Evolutionary conservation across 2,797 vertebrate genomes (phyloP), one percentile per base, ranked within the genome.

Genomic region (Anisognathus igniventris): DNA sequence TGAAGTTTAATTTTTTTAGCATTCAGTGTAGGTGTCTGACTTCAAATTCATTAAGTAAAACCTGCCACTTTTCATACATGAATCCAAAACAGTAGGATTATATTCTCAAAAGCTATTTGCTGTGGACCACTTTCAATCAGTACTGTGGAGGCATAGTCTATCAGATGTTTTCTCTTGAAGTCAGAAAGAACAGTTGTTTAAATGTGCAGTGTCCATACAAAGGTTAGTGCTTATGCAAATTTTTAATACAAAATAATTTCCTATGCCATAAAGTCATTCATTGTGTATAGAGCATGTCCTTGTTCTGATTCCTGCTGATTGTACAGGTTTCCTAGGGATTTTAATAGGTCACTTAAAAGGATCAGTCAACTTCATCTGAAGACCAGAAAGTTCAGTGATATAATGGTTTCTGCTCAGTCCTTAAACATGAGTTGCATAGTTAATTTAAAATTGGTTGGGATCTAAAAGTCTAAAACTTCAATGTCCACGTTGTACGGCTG

Each of bases 61-160:
- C 37, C 57, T 94, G 53, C 14, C 73, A 76, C n/a, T 97, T 95
- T 93, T 95, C 65, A 82, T 71, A 50, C 27, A 62, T 73, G 84
- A 67, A 92, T 96, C 74, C 95, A 97, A 96, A 95, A 60, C 89
- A 93, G 86, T 75, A 93, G 78, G 81, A 92, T 76, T 56, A 68
- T 93, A 74, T 96, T 96, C 97, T 97, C 70, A 86, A 90, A 95
- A 93, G 82, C 85, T 96, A 70, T 93, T 74, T 86, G 74, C 68
- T 91, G 62, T 84, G 92, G 83, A 93, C 68, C 66, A 88, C 45
- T 93, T 96, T 93, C 91, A 92, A 25, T 86, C 66, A 88, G 64
- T 90, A 67, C 70, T 93, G 28, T 92, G 72, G 88, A 97, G 86
- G 77, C 45, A 15, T 61, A 81, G 84, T 93, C 68, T 86, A 39